These are phyloP conservation scores for Natator depressus DNA, from an alignment of 2,113 vertebrate genomes.

Conservation along the genomic window DNA sequence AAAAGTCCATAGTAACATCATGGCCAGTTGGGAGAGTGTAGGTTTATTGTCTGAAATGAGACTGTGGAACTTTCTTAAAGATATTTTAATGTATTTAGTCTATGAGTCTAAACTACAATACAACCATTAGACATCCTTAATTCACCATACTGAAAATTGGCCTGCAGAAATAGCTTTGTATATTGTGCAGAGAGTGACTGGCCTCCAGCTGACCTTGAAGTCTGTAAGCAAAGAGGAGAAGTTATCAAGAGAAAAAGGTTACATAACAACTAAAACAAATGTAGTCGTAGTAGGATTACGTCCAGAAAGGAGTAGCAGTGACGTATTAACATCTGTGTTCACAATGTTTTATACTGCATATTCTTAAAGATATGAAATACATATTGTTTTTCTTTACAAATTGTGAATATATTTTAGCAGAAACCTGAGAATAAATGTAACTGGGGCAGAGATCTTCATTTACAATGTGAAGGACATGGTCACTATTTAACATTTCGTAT, in stretches of 20 bases:
- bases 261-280: not conserved
- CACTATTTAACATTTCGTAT: not conserved
- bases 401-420: not conserved
- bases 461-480: not conserved
- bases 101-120: not conserved
- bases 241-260: not conserved
- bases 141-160: not conserved
- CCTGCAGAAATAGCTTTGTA: fast-evolving
- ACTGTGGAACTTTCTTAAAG: not conserved
- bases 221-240: not conserved
- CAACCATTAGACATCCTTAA: slow-evolving; percentile 25
- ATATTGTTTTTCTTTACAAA: not conserved
- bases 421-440: not conserved
- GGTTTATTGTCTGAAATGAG: not conserved
- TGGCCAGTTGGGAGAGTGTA: not conserved
- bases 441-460: not conserved
- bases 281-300: not conserved
- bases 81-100: slow-evolving; percentile 24
- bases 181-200: not conserved
- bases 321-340: fast-evolving
- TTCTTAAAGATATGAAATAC: not conserved
- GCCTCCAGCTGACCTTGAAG: not conserved
- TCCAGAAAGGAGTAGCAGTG: not conserved
- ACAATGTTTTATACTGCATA: not conserved
- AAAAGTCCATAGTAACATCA: slow-evolving; percentile 18